Percentiles rank a stretch among this genome's conserved stretches.
Conservation (phyloP, 2,888 invertebrate genomes). For the Dasypolia templi region DNA sequence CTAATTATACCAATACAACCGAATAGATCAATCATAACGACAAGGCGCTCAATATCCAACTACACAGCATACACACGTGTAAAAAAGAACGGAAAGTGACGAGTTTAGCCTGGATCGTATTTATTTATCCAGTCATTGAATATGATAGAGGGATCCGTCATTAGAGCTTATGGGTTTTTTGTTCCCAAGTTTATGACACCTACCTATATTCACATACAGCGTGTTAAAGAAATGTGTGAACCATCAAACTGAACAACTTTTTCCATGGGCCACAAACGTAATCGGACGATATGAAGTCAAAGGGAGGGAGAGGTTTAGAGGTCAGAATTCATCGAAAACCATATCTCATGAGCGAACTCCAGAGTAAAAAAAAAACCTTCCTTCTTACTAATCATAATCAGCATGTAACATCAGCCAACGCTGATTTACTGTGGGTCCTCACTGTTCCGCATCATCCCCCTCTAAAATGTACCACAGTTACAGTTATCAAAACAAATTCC, state of each 20-base stretch:
- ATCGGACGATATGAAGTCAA: too few species aligned
- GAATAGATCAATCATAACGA: slow-evolving; percentile 43
- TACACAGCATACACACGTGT: slow-evolving; percentile 5
- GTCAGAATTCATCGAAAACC: too few species aligned
- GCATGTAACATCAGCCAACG: too few species aligned
- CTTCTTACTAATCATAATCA: too few species aligned
- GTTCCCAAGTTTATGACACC: slow-evolving; percentile 3
- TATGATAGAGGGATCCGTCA: slow-evolving; percentile 39
- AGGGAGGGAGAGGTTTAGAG: too few species aligned
- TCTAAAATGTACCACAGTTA: too few species aligned
- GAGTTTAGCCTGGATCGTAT: slow-evolving; percentile 33
- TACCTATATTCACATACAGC: not conserved
- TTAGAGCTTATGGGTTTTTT: slow-evolving; percentile 33
- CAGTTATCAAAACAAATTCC: too few species aligned
- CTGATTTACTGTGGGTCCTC: too few species aligned
- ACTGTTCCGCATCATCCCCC: too few species aligned
- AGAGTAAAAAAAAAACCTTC: too few species aligned
- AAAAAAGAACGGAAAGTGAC: slow-evolving; percentile 45
- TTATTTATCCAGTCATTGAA: slow-evolving; percentile 42
- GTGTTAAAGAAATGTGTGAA: not conserved
- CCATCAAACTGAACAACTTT: not conserved
- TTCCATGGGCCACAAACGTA: not conserved
- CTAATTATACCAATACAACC: slow-evolving; percentile 20
- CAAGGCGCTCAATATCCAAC: slow-evolving; percentile 38
- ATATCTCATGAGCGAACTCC: too few species aligned